Evolutionary conservation across 2,113 vertebrate genomes (phyloP), one percentile per base, ranked within the genome.

Genomic region (Eudorcas thomsonii): DNA sequence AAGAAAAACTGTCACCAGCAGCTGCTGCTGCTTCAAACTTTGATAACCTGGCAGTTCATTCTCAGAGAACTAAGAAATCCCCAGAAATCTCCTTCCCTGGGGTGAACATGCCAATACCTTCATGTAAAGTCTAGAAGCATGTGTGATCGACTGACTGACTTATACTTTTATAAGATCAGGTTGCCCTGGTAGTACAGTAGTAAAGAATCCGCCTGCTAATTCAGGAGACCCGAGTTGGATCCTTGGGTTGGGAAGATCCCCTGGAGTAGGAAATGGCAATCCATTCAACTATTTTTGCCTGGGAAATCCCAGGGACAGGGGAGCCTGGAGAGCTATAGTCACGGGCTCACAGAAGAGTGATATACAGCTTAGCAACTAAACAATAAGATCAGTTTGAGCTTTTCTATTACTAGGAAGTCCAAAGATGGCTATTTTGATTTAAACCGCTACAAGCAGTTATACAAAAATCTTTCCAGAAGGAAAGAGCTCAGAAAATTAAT

Each of bases 21-120:
- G 39, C 64, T 96, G 62, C 39, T 96, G 74, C 36, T 92, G 57
- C 81, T 95, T 97, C 86, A 88, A 90, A 93, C 28, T 60, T 52
- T 60, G 93, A 43, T 90, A 83, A 92, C 39, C 52, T 48, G 84
- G 33, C 54, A 96, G 26, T 43, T 77, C n/a, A 52, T 88, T 87
- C 84, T 1, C 95, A 55, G 57, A 89, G 50, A 93, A 59, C 54
- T 13, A 59, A 74, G 48, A 93, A 16, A 95, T 8, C 13, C 43
- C 0, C 1, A 45, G n/a, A 90, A 52, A 96, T 90, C 94, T 91
- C 43, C 64, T 94, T 82, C 64, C 64, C 43, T 77, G 0, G 39
- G 28, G 16, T 10, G 11, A 80, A n/a, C 62, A 50, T 62, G 54
- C 14, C 90, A 91, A 62, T 13, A n/a, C 2, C 15, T 39, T 25